These are phyloP conservation scores for Lethrus apterus DNA, from an alignment of 1,140 invertebrate genomes.

Conservation along the genomic window DNA sequence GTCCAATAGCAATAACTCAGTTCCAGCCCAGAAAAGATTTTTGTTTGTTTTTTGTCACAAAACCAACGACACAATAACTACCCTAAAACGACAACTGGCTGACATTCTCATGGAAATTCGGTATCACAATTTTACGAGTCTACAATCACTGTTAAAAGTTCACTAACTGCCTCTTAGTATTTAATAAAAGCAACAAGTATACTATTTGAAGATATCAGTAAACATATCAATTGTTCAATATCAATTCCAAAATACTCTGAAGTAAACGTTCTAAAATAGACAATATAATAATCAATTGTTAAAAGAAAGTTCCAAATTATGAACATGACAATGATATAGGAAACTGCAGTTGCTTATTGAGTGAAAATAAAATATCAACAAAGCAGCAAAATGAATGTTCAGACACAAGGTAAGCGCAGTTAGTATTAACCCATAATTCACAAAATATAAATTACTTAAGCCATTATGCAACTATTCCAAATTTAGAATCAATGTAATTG, in stretches of 20 bases:
- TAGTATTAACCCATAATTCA: too few species aligned
- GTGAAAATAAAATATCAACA: too few species aligned
- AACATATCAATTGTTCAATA: neutral
- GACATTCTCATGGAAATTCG: slow-evolving; percentile 17
- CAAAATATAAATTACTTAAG: too few species aligned
- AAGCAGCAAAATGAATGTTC: too few species aligned
- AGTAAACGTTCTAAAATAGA: neutral
- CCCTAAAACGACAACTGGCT: slow-evolving; percentile 10
- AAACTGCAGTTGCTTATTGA: too few species aligned
- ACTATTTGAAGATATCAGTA: neutral
- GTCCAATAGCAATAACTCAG: too few species aligned
- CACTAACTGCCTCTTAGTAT: too few species aligned
- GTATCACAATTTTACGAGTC: slow-evolving; percentile 20
- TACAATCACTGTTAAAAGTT: slow-evolving; percentile 14
- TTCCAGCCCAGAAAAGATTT: too few species aligned
- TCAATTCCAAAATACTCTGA: neutral
- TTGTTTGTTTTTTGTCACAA: slow-evolving; percentile 13
- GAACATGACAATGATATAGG: neutral
- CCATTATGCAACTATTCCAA: too few species aligned
- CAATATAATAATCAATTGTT: neutral
- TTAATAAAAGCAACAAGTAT: neutral
- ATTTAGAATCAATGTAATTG: too few species aligned
- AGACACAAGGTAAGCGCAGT: too few species aligned
- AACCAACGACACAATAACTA: slow-evolving; percentile 8
- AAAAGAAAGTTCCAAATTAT: neutral